phyloP scores from a whole-genome alignment of 2,113 vertebrate genomes.

The Myotis davidii region DNA sequence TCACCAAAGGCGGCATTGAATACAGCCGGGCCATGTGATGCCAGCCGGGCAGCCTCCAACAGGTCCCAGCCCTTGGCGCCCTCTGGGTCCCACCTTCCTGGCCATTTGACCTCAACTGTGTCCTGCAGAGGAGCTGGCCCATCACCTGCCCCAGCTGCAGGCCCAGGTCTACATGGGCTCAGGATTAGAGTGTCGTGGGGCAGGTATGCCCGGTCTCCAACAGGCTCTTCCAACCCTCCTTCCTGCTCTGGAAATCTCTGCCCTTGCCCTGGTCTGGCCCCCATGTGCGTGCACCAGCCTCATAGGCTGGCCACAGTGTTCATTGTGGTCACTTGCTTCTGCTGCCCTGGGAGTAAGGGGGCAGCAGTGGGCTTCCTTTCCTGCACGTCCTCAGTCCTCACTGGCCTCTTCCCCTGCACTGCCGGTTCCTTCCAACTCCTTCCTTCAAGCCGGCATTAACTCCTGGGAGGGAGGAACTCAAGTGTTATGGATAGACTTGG shows the following conservation, averaged over 20 bases:
- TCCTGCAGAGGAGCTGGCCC: slow-evolving; percentile 1
- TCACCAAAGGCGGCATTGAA: slow-evolving; percentile 95
- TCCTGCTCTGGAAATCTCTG: slow-evolving; percentile 42
- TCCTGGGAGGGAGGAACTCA: not conserved
- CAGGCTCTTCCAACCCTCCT: slow-evolving; percentile 66
- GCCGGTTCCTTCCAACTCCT: not conserved
- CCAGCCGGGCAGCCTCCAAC: rapidly evolving
- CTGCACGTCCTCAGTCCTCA: not conserved
- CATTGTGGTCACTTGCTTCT: not conserved
- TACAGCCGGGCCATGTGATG: slow-evolving; percentile 98
- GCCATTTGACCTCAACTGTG: not conserved
- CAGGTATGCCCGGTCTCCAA: not conserved
- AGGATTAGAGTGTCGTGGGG: not conserved
- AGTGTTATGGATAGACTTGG: not conserved
- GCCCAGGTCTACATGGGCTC: slow-evolving; percentile 49
- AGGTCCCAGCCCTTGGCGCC: not conserved
- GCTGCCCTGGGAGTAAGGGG: not conserved
- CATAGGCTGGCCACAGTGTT: not conserved
- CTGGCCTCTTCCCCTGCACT: not conserved
- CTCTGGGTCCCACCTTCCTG: not conserved
- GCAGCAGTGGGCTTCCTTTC: not conserved
- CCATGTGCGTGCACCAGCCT: not conserved
- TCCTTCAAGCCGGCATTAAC: not conserved
- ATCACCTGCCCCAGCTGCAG: slow-evolving; percentile 21
- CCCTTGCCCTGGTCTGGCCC: slow-evolving; percentile 48